phyloP scores from a whole-genome alignment of 2,113 vertebrate genomes.

The Pan paniscus region DNA sequence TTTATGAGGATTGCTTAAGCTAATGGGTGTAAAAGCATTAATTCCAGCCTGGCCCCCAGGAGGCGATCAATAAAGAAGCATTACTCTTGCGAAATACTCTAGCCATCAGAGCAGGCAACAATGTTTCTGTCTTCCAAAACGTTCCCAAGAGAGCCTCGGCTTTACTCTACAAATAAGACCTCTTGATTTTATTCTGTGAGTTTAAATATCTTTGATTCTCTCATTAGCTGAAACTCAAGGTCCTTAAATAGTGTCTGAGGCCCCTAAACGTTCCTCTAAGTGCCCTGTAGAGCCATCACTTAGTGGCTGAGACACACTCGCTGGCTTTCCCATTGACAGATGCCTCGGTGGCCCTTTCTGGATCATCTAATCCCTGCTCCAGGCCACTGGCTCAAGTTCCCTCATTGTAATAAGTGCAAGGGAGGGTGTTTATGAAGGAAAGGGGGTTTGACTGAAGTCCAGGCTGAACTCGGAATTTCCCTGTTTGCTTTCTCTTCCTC shows the following conservation, averaged over 20 bases:
- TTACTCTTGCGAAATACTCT: not conserved
- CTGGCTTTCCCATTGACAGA: accelerated
- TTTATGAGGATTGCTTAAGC: not conserved
- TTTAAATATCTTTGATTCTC: not conserved
- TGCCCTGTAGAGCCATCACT: accelerated
- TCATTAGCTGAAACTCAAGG: not conserved
- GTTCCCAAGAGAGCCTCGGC: not conserved
- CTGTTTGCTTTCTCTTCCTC: conserved; percentile 28
- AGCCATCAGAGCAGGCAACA: not conserved
- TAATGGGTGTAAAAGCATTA: not conserved
- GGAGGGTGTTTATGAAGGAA: conserved; percentile 8
- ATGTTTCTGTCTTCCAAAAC: not conserved
- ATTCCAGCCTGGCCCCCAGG: not conserved
- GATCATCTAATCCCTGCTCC: not conserved
- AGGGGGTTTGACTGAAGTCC: not conserved
- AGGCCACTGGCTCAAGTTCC: not conserved
- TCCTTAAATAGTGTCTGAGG: accelerated
- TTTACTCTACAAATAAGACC: not conserved
- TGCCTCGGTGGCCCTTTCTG: not conserved
- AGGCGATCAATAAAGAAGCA: not conserved
- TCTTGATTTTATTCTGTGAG: not conserved
- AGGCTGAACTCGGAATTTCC: conserved; percentile 10
- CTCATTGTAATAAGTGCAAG: not conserved
- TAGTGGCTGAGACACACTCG: accelerated
- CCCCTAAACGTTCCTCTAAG: accelerated